Conservation (phyloP, 2,797 vertebrate species). For the Odontamblyopus lacepedii region DNA sequence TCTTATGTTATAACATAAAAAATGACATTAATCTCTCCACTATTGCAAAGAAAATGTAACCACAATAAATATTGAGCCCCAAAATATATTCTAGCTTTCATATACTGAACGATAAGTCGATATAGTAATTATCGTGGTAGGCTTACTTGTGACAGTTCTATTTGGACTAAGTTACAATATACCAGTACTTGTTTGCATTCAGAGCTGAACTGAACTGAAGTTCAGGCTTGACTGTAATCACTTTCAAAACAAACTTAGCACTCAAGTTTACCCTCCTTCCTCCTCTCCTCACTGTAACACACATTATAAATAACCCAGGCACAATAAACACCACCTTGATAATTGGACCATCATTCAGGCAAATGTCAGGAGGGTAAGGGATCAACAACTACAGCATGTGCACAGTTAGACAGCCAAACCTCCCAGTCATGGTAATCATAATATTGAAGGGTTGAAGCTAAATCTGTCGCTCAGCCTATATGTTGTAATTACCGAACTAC, state of each 20-base stretch:
- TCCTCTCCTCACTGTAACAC: constrained; percentile 68
- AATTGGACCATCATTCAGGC: constrained; percentile 82
- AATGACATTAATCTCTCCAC: too few species aligned
- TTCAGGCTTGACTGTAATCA: background rate
- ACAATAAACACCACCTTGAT: constrained; percentile 84
- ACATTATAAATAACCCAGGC: constrained; percentile 73
- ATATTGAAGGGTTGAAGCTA: background rate
- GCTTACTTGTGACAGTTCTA: too few species aligned
- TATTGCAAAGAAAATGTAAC: too few species aligned
- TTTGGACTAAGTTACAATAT: too few species aligned
- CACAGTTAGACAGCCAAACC: constrained; percentile 15
- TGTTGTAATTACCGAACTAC: background rate
- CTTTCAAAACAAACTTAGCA: constrained; percentile 61
- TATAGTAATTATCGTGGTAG: too few species aligned
- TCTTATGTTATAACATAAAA: too few species aligned
- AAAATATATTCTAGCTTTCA: too few species aligned
- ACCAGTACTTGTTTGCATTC: too few species aligned
- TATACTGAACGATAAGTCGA: too few species aligned
- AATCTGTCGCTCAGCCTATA: background rate
- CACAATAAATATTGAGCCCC: too few species aligned
- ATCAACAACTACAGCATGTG: constrained; percentile 51
- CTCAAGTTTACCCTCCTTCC: constrained; percentile 75
- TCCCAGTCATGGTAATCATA: background rate
- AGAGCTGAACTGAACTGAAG: too few species aligned
- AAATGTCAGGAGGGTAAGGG: constrained; percentile 68